A percentile compares a stretch with the other conserved stretches of the same genome.
phyloP scores from a whole-genome alignment of 2,113 vertebrate species.

The Rhodinocichla rosea region DNA sequence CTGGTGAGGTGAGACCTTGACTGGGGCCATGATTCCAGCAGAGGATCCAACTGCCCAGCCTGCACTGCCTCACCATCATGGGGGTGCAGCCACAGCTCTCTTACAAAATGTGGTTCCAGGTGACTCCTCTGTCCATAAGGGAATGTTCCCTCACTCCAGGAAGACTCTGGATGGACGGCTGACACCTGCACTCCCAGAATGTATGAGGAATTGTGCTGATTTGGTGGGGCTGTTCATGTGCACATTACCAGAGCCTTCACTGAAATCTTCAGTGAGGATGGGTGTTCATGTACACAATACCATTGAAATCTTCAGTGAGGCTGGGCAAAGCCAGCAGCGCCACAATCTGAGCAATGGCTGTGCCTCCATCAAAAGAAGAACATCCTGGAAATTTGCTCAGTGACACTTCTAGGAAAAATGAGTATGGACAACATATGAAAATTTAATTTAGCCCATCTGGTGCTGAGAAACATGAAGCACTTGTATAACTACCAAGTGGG shows the following conservation, averaged over 20 bases:
- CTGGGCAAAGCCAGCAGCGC: neutral
- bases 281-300: fast-evolving
- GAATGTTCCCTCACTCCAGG: neutral
- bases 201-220: fast-evolving
- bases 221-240: neutral
- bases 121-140: neutral
- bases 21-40: fast-evolving
- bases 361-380: neutral
- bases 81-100: neutral
- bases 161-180: neutral
- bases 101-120: neutral
- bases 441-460: neutral
- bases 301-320: neutral
- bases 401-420: neutral
- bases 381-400: neutral
- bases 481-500: neutral
- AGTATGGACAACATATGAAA: neutral
- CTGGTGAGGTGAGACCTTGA: neutral
- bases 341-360: neutral
- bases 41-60: neutral
- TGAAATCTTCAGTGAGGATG: neutral
- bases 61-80: fast-evolving
- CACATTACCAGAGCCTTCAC: neutral
- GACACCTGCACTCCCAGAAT: neutral
- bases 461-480: neutral